A percentile compares a stretch with the other conserved stretches of the same genome.
phyloP scores from a whole-genome alignment of 2,113 vertebrate genomes.

The Paracanthobrama guichenoti region DNA sequence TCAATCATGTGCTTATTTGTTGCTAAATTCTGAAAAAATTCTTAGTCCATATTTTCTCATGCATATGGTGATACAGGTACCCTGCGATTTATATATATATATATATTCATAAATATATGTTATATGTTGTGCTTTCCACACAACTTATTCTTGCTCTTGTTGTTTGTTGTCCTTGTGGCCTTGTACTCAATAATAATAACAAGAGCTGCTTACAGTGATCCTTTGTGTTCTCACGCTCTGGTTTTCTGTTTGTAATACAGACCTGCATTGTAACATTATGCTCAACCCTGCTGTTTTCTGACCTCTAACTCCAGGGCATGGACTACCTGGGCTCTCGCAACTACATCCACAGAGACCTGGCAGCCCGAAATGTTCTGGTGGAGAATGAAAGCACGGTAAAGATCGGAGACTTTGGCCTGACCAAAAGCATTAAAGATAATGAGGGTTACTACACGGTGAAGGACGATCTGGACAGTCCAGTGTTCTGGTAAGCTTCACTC shows the following conservation, averaged over 20 bases:
- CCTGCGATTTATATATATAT: no score
- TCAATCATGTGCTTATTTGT: no score
- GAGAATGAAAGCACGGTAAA: slow-evolving; percentile 93
- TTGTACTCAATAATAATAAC: slow-evolving; percentile 9
- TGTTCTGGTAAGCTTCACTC: slow-evolving; percentile 85
- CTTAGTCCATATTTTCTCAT: no score
- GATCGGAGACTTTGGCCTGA: slow-evolving; percentile 96
- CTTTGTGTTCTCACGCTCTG: neutral
- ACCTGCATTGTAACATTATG: neutral
- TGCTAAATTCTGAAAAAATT: no score
- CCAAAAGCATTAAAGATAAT: slow-evolving; percentile 92
- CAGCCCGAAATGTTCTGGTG: slow-evolving; percentile 93
- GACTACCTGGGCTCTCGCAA: slow-evolving; percentile 89
- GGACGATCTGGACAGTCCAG: slow-evolving; percentile 92
- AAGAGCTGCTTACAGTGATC: slow-evolving; percentile 1
- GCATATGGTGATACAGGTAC: no score
- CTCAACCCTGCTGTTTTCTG: neutral
- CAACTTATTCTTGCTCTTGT: neutral
- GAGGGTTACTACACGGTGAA: slow-evolving; percentile 97
- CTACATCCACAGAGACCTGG: slow-evolving; percentile 95
- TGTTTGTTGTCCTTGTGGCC: neutral
- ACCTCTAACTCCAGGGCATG: slow-evolving; percentile 83
- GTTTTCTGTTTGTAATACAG: neutral
- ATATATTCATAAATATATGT: neutral
- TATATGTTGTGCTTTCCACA: neutral